Base-by-base conservation (phyloP, 2,888 invertebrate species). In the Atherix ibis region DNA sequence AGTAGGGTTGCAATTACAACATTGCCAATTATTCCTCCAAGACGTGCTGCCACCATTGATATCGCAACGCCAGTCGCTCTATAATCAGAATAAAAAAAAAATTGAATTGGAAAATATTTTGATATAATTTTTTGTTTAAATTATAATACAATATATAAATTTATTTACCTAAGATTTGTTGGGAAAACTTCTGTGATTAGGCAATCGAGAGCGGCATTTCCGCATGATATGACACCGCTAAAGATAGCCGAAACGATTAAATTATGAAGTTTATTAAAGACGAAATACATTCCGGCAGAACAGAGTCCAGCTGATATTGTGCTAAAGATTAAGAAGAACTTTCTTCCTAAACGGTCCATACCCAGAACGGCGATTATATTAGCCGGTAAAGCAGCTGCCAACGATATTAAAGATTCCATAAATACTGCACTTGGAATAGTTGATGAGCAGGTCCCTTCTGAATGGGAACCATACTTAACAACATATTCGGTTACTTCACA, bases 181-280 rank as follows among this genome's bases (percentile, higher is more conserved):
- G 91, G 91, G 58, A 89, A 91, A 40, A 91, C 81, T 66, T 92
- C 92, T 16, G 87, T 87, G 52, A 85, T 84, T 46, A 92, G 72
- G 54, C 91, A 91, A 65, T 89, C 89, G 41, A 91, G 67, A 4
- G 89, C 83, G 34, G 85, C 85, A 61, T 85, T 85, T 42, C 85
- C 85, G 56, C 84, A 85, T 36, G 84, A 84, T 46, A 85, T 85
- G 37, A 84, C 83, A 32, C 83, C 82, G 54, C 83, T 84, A 63
- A 85, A 85, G 49, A 83, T 69, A 37, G 85, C 84, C 49, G 83
- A 80, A 29, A 85, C 83, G 35, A 82, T 69, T 44, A 85, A 66
- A 61, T 85, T 85, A 56, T 84, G 82, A 28, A 73, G 68, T 58
- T 83, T 83, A 64, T 76, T 83, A 62, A 73, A 75, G 37, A 85